Base-by-base conservation (phyloP, 2,888 invertebrate genomes). In the Tinea trinotella region DNA sequence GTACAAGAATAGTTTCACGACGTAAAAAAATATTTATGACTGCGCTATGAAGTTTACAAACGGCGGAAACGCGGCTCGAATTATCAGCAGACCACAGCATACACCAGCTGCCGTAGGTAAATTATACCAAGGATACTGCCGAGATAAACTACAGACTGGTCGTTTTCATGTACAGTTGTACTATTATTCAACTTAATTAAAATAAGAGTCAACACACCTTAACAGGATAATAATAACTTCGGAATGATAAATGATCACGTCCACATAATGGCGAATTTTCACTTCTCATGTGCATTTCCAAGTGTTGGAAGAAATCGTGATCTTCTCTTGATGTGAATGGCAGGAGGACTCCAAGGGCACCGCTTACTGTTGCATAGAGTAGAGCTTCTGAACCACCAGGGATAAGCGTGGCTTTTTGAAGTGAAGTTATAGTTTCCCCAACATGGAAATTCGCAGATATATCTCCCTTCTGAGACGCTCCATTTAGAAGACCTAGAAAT, bases 281-380 rank as follows among this genome's bases (percentile, higher is more conserved):
- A 59, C 97, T 95, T 53, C 99, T 88, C 97, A 99, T 97, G 75
- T 99, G 98, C 99, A 99, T 99, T 79, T 99, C 99, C 59, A 99
- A 86, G 82, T 99, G 98, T 71, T 99, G 98, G 87, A 99, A 99
- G 76, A 99, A 99, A 73, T 99, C 99, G 64, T 97, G 98, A 76
- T 99, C 99, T 86, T 99, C 98, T 64, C 96, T 92, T 13, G 96
- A 96, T 0, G 97, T 96, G 68, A 98, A 98, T 0, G 98, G 97
- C 15, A 98, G 93, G 35, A 98, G 87, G 5, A 97, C 96, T 1
- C 98, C 98, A 0, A 98, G 93, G 0, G 96, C 92, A 2, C 98
- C 99, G 57, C 97, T 96, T 10, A 99, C 74, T 0, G 99, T 98
- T 0, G 98, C 96, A 73, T 99, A 99, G 1, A 99, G 92, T 3